These are phyloP conservation scores for Synergus umbraculus DNA, from an alignment of 2,888 invertebrate genomes.

Conservation along the genomic window DNA sequence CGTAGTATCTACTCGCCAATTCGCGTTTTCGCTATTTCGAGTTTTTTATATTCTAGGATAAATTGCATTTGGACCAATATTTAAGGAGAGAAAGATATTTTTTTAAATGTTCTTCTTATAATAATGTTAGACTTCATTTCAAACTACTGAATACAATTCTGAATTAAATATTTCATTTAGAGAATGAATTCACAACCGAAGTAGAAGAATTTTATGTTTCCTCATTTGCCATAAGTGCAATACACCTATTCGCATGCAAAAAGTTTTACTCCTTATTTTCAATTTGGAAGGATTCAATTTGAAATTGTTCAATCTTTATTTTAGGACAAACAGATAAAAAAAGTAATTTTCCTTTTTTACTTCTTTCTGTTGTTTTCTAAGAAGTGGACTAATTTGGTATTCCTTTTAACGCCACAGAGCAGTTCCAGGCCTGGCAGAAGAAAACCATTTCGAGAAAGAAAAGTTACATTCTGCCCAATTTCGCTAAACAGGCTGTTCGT, in stretches of 20 bases:
- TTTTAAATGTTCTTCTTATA: not conserved
- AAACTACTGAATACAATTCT: not conserved
- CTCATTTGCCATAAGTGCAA: not conserved
- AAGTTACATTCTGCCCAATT: not conserved
- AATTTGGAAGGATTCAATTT: too few relatives aligned
- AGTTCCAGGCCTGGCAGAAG: not conserved
- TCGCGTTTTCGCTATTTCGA: not conserved
- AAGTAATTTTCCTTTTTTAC: too few relatives aligned
- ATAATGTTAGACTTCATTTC: not conserved
- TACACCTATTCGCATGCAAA: too few relatives aligned
- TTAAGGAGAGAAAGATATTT: not conserved
- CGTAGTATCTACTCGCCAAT: conserved; percentile 14
- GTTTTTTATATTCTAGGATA: not conserved
- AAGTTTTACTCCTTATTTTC: too few relatives aligned
- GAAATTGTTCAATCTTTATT: too few relatives aligned
- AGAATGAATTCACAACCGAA: too few relatives aligned
- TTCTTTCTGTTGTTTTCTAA: too few relatives aligned
- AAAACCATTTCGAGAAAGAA: not conserved
- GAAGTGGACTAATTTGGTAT: too few relatives aligned
- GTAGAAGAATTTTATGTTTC: not conserved
- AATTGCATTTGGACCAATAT: not conserved
- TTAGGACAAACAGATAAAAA: too few relatives aligned
- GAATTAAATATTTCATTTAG: too few relatives aligned
- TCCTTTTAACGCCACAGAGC: too few relatives aligned
- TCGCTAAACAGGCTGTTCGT: conserved; percentile 8